Conservation (phyloP, 1,140 invertebrate genomes). For the Conopomorpha cramerella region DNA sequence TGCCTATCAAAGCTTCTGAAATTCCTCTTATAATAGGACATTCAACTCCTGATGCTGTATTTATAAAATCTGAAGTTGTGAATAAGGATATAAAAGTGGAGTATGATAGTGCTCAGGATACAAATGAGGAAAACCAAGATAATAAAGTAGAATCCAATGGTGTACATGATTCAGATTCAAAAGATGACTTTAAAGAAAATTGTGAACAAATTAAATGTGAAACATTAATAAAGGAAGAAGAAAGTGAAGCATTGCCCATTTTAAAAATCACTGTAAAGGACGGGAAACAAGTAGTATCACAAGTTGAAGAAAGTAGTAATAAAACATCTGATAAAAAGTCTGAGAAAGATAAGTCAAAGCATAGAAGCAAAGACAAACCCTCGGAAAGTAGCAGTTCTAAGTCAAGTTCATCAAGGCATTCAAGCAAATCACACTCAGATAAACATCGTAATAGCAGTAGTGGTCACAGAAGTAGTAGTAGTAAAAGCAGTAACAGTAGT, state of each 20-base stretch:
- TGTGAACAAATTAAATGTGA: constrained; percentile 4
- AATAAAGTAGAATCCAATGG: no score
- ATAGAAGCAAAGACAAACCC: constrained; percentile 35
- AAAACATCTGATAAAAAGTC: constrained; percentile 29
- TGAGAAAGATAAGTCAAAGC: constrained; percentile 37
- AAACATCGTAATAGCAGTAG: constrained; percentile 52
- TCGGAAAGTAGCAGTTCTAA: constrained; percentile 54
- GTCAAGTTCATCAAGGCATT: constrained; percentile 59
- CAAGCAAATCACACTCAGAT: constrained; percentile 54
- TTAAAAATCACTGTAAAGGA: constrained; percentile 74
- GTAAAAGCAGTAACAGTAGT: constrained; percentile 19
- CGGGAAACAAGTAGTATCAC: constrained; percentile 73
- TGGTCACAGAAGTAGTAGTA: no score
- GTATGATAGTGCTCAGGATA: no score
- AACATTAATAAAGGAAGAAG: constrained; percentile 28
- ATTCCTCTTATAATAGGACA: constrained; percentile 34
- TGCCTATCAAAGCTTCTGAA: constrained; percentile 30
- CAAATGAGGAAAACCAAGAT: no score
- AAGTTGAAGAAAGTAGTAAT: constrained; percentile 59
- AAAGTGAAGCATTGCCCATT: constrained; percentile 26
- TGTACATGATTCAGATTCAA: no score
- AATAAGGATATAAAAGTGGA: no score
- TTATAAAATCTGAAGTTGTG: no score
- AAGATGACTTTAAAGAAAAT: neutral
- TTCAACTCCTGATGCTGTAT: constrained; percentile 15